phyloP scores from a whole-genome alignment of 2,113 vertebrate species.

The Tachuris rubrigastra region DNA sequence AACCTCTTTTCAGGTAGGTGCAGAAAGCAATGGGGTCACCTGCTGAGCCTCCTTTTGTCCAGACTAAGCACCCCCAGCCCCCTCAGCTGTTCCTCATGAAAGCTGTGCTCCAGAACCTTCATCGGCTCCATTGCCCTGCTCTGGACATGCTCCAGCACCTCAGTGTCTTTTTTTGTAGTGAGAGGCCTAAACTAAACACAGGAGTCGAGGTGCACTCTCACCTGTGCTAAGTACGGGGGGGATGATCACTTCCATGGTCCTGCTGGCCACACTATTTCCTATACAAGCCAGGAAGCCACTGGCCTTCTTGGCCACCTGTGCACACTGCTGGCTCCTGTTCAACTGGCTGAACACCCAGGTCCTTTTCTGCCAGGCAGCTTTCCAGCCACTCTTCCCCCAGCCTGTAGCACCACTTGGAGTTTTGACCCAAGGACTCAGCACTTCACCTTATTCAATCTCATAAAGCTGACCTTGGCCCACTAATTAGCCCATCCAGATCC shows the following conservation, averaged over 20 bases:
- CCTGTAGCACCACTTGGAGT: background rate
- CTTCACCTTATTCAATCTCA: background rate
- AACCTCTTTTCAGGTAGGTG: background rate
- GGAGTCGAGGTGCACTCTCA: accelerated
- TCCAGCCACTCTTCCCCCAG: background rate
- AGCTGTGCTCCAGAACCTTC: background rate
- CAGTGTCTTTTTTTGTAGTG: background rate
- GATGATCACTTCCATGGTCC: background rate
- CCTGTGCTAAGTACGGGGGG: accelerated
- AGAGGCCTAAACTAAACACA: no score
- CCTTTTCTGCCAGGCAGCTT: background rate
- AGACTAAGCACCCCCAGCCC: background rate
- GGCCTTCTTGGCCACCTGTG: background rate
- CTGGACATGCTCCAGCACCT: accelerated
- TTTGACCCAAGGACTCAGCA: background rate
- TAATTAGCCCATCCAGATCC: background rate
- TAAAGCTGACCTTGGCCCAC: background rate
- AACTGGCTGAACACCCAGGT: background rate
- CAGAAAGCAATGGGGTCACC: background rate
- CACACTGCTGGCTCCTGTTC: background rate
- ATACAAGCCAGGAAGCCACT: background rate
- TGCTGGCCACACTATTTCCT: background rate
- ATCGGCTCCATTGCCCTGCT: accelerated
- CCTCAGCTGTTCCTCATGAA: background rate
- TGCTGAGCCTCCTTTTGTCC: background rate